Evolutionary conservation across 2,797 vertebrate species (phyloP).

Genomic region (Bryconaethiops microstoma): DNA sequence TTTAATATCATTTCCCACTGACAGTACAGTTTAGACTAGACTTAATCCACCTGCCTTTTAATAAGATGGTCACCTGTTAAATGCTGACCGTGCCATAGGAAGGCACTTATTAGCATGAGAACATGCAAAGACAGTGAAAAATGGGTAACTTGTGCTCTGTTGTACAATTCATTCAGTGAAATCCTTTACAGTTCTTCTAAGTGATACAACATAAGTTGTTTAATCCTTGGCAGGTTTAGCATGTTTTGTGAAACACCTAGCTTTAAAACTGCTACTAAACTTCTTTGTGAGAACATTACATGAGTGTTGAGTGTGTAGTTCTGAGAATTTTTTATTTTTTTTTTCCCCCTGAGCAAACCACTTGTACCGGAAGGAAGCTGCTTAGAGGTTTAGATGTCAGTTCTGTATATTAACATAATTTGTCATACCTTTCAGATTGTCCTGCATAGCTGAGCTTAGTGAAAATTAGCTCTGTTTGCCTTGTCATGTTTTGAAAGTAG

Average conservation of each 20-base stretch:
- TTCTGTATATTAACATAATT: neutral
- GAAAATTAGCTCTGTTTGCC: conserved; percentile 14
- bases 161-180: neutral
- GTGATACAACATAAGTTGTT: neutral
- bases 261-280: neutral
- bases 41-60: neutral
- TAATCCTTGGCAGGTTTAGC: neutral
- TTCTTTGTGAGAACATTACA: neutral
- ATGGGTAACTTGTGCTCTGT: neutral
- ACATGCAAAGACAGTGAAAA: neutral
- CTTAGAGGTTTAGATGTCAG: neutral
- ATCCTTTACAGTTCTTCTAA: too few species aligned
- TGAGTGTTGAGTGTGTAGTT: neutral
- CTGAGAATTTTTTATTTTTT: neutral
- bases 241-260: neutral
- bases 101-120: neutral
- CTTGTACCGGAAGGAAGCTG: conserved; percentile 13
- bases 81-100: neutral
- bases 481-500: conserved; percentile 10
- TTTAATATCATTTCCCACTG: neutral
- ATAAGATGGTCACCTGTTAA: neutral
- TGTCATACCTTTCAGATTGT: neutral
- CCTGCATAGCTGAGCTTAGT: neutral
- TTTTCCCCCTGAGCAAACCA: neutral
- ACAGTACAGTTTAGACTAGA: neutral